phyloP scores from a whole-genome alignment of 2,888 invertebrate species.

The Rhagophthalmus giganteus region DNA sequence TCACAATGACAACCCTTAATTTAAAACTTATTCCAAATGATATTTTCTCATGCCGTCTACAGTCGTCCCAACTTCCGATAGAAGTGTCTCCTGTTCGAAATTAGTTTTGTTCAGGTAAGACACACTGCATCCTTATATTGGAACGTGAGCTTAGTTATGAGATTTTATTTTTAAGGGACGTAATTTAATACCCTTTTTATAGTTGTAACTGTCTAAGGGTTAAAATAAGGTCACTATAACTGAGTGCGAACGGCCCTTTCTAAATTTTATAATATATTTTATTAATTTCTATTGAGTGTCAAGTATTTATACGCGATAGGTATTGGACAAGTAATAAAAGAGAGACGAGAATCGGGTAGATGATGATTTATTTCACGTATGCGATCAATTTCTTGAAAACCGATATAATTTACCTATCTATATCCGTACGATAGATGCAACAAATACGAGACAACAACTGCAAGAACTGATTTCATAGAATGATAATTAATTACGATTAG shows the following conservation, averaged over 20 bases:
- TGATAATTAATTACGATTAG: no score
- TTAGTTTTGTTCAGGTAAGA: constrained; percentile 30
- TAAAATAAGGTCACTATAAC: constrained; percentile 51
- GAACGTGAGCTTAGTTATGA: constrained; percentile 49
- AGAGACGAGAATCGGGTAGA: no score
- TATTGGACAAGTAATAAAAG: no score
- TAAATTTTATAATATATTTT: constrained; percentile 25
- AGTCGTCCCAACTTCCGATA: constrained; percentile 38
- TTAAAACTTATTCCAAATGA: constrained; percentile 54
- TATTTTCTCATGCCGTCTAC: constrained; percentile 53
- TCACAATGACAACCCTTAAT: constrained; percentile 55
- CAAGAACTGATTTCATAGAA: no score
- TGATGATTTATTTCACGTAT: no score
- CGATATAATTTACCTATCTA: no score
- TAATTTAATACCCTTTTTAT: constrained; percentile 56
- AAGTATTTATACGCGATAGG: constrained; percentile 28
- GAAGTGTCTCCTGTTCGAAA: constrained; percentile 35
- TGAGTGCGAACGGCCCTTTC: constrained; percentile 40
- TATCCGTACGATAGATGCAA: neutral
- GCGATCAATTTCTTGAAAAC: no score
- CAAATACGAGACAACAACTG: neutral
- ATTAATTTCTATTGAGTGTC: constrained; percentile 29
- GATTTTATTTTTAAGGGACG: constrained; percentile 50
- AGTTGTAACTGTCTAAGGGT: constrained; percentile 53
- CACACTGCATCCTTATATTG: constrained; percentile 41